Evolutionary conservation across 2,797 vertebrate genomes (phyloP).

Genomic region (Oreochromis grahami): DNA sequence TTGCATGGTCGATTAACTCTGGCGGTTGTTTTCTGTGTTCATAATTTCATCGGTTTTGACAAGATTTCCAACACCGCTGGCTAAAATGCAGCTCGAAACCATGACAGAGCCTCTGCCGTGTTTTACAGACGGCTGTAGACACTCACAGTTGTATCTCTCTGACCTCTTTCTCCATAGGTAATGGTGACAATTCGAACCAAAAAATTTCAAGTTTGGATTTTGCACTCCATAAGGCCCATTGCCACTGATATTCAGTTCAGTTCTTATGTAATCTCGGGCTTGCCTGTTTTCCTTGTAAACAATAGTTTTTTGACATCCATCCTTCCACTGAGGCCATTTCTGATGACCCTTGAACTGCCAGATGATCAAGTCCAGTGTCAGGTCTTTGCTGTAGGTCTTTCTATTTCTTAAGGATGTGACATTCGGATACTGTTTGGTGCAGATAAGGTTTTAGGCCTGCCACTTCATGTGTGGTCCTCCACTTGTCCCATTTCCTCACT

Average conservation of each 20-base stretch:
- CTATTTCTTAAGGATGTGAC: neutral
- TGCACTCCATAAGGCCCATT: neutral
- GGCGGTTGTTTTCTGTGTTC: neutral
- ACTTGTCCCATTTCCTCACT: neutral
- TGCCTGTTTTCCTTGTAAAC: neutral
- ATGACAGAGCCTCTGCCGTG: neutral
- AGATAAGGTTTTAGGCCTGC: neutral
- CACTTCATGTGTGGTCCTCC: neutral
- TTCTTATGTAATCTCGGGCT: neutral
- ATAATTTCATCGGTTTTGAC: neutral
- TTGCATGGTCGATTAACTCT: neutral
- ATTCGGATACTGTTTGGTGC: neutral
- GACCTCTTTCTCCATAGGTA: neutral
- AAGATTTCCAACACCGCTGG: neutral
- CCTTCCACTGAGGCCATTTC: neutral
- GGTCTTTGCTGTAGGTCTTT: neutral
- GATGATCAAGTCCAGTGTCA: neutral
- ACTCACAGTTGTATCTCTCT: neutral
- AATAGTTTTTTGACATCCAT: neutral
- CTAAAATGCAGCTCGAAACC: neutral
- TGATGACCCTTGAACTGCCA: neutral
- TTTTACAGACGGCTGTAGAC: neutral
- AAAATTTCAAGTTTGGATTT: neutral
- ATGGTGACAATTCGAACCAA: neutral
- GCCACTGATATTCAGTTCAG: neutral